These are phyloP conservation scores for Pterocles burchelli DNA, from an alignment of 2,113 vertebrate genomes.

Conservation along the genomic window DNA sequence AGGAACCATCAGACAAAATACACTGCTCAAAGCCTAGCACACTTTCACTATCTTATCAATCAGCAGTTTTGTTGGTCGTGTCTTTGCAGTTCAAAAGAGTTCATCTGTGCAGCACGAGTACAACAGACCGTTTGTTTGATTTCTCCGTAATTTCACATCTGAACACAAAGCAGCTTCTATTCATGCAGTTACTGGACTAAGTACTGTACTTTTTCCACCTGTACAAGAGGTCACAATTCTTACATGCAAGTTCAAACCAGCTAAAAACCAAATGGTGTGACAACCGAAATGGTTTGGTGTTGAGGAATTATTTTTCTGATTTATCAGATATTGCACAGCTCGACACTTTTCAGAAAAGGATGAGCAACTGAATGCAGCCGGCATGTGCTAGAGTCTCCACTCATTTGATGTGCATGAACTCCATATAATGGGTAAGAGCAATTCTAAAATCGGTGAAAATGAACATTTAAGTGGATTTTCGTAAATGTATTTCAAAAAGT, in stretches of 20 bases:
- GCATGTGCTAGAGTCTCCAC: background rate
- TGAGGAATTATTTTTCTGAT: background rate
- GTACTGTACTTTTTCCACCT: background rate
- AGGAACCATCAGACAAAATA: background rate
- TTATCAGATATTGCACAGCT: background rate
- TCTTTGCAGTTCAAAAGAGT: background rate
- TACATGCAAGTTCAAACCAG: background rate
- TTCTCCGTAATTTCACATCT: background rate
- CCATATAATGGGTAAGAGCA: background rate
- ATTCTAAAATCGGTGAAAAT: background rate
- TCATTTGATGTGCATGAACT: background rate
- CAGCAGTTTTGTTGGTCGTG: background rate
- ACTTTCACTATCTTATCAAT: background rate
- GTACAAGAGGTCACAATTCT: accelerated
- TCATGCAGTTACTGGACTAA: accelerated
- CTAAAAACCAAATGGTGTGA: accelerated
- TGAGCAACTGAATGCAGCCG: background rate
- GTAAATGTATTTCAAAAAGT: background rate
- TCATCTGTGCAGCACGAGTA: background rate
- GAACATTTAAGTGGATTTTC: background rate
- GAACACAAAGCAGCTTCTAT: background rate
- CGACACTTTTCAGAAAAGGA: background rate
- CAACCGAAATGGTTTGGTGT: accelerated
- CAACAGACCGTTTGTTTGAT: background rate
- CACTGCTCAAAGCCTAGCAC: background rate